A percentile compares a stretch with the other conserved stretches of the same genome.
Evolutionary conservation across 2,888 invertebrate genomes (phyloP).

Genomic region (Eupeodes luniger): DNA sequence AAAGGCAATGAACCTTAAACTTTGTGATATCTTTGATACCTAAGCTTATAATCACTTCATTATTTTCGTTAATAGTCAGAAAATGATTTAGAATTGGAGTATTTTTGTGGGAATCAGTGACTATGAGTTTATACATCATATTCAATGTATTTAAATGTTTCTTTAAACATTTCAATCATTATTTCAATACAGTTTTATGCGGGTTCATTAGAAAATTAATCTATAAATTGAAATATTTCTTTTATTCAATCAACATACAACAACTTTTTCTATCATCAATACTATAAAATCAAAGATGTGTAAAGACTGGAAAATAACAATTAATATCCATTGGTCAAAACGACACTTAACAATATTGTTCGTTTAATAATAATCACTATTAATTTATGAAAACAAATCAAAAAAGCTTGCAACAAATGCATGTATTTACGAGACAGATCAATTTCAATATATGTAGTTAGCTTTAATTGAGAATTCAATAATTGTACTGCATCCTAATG

Average conservation of each 20-base stretch:
- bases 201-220: too few relatives aligned
- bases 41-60: too few relatives aligned
- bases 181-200: not conserved
- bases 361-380: slow-evolving; percentile 4
- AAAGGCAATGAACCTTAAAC: too few relatives aligned
- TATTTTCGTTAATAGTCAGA: too few relatives aligned
- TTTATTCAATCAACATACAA: too few relatives aligned
- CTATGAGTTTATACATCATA: not conserved
- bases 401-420: not conserved
- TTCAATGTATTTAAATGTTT: too few relatives aligned
- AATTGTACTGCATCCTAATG: not conserved
- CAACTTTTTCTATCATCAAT: too few relatives aligned
- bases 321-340: slow-evolving; percentile 31
- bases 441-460: slow-evolving; percentile 2
- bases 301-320: slow-evolving; percentile 8
- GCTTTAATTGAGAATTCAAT: slow-evolving; percentile 26
- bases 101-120: not conserved
- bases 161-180: too few relatives aligned
- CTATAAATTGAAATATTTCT: too few relatives aligned
- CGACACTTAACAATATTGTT: slow-evolving; percentile 26
- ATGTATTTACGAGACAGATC: slow-evolving; percentile 8
- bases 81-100: too few relatives aligned
- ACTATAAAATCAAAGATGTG: not conserved
- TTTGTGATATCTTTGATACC: too few relatives aligned
- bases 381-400: not conserved